Conservation (phyloP, 2,888 invertebrate species). For the Crepidodera aurea region DNA sequence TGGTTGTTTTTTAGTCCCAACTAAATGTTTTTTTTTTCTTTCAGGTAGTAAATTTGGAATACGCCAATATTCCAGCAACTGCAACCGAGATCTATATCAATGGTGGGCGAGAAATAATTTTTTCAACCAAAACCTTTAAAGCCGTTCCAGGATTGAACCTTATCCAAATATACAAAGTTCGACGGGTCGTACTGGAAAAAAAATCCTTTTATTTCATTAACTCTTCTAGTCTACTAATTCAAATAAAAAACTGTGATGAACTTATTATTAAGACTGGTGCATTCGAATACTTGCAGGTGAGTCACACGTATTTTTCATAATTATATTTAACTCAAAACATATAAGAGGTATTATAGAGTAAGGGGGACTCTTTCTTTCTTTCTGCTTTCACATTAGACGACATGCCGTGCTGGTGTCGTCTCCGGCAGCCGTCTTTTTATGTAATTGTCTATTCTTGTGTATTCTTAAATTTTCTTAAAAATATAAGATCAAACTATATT, state of each 20-base stretch:
- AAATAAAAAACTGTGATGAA: slow-evolving; percentile 68
- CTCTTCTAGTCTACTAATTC: slow-evolving; percentile 68
- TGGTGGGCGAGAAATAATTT: slow-evolving; percentile 66
- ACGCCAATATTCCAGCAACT: slow-evolving; percentile 67
- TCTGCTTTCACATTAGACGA: too few species aligned
- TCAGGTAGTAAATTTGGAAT: slow-evolving; percentile 63
- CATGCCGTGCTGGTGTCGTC: too few species aligned
- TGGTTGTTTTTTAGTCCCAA: too few species aligned
- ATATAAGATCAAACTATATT: too few species aligned
- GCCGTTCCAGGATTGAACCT: slow-evolving; percentile 65
- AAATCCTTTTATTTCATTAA: slow-evolving; percentile 70
- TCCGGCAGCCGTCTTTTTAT: too few species aligned
- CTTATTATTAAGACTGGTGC: slow-evolving; percentile 70
- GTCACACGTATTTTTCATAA: slow-evolving; percentile 17
- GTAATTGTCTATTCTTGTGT: too few species aligned
- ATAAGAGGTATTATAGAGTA: too few species aligned
- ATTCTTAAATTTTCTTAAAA: too few species aligned
- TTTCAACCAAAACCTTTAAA: slow-evolving; percentile 67
- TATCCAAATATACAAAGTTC: slow-evolving; percentile 65
- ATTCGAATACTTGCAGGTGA: slow-evolving; percentile 68
- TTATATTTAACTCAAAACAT: too few species aligned
- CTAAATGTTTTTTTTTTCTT: slow-evolving; percentile 49
- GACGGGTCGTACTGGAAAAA: slow-evolving; percentile 65
- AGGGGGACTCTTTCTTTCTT: too few species aligned
- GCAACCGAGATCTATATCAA: slow-evolving; percentile 68